phyloP scores from a whole-genome alignment of 2,888 invertebrate species.

The Phytoseiulus persimilis region DNA sequence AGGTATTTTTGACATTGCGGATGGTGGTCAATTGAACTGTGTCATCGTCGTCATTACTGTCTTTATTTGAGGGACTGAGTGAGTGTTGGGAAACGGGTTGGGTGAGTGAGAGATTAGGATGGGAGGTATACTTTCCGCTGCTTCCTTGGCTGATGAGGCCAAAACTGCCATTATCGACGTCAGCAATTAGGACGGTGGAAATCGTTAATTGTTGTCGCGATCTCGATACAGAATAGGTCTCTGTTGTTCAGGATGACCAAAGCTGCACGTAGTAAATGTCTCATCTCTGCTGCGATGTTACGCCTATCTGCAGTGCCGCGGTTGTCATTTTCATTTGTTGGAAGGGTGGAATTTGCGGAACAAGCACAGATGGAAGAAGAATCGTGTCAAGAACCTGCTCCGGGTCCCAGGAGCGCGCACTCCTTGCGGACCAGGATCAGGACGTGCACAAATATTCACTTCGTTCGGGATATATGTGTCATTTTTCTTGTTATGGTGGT shows the following conservation, averaged over 20 bases:
- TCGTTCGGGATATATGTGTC: background rate
- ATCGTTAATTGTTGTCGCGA: background rate
- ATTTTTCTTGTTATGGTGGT: background rate
- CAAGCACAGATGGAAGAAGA: conserved; percentile 5
- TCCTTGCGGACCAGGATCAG: background rate
- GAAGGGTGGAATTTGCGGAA: background rate
- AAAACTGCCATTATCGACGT: background rate
- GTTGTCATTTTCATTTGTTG: background rate
- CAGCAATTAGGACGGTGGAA: background rate
- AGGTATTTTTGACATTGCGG: background rate
- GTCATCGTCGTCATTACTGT: background rate
- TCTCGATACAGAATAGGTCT: background rate
- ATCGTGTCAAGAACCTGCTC: background rate
- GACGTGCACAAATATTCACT: background rate
- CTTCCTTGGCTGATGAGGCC: background rate
- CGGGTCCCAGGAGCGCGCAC: background rate
- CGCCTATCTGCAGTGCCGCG: background rate
- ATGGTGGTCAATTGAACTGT: background rate
- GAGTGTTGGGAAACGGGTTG: background rate
- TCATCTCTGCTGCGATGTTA: background rate
- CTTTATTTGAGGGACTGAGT: background rate
- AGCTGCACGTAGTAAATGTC: background rate
- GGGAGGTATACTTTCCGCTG: background rate
- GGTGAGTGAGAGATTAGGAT: background rate
- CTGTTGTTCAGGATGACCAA: background rate